Base-by-base conservation (phyloP, 2,888 invertebrate genomes). In the Geotrupes spiniger region DNA sequence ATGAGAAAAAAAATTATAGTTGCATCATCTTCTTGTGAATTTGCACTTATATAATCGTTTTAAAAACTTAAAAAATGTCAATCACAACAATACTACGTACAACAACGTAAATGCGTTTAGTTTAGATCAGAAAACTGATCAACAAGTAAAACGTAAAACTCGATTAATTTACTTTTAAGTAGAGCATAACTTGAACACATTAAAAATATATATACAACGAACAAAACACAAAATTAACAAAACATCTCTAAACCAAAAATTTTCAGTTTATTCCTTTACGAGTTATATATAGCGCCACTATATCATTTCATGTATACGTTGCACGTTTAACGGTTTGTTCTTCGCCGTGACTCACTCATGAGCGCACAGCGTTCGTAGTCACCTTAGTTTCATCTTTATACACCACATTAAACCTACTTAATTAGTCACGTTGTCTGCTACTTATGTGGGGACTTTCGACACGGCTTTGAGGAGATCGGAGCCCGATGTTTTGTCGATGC, bases 361-460 rank as follows among this genome's bases (percentile, higher is more conserved):
- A 38, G 40, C n/a, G n/a, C 38, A 41, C 38, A 11, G n/a, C 38
- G 17, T 38, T 36, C 42, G 38, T 36, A 33, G 40, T 46, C 36
- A 17, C 43, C 46, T 36, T 43, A 36, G 15, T 33, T 33, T 52
- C 38, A 39, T 44, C 37, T 56, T 46, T 47, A 52, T 46, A 54
- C 49, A 55, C 53, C 54, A 58, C 56, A 49, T 56, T 54, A 56
- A 56, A 60, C 52, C 63, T 63, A 63, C 16, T 42, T 31, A 42
- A 16, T 43, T 25, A 33, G 33, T 33, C 33, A 33, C 33, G 12
- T 33, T 47, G 38, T 17, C 50, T 50, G 33, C 60, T 60, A 77
- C 78, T 85, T 86, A 85, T 84, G 85, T 84, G 61, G 85, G 85
- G 73, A 85, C 85, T 77, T 87, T 87, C 70, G 84, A 83, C 70